Percentiles rank a stretch among this genome's conserved stretches.
Conservation (phyloP, 2,797 vertebrate species). For the Acanthopagrus latus region DNA sequence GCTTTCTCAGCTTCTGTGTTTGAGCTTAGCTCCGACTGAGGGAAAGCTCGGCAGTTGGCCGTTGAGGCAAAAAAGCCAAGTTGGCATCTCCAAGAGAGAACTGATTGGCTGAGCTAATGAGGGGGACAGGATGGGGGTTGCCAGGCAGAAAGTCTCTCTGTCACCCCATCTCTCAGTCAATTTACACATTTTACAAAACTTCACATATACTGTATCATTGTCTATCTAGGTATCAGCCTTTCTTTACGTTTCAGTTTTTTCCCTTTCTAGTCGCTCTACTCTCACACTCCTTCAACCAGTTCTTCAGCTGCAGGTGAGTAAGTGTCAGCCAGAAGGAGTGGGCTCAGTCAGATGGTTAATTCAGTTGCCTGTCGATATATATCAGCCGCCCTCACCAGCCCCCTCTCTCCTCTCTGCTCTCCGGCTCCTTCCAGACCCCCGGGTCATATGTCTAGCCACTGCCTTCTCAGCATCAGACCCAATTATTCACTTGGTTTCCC, state of each 20-base stretch:
- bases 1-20: constrained; percentile 59
- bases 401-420: not conserved
- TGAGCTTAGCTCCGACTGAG: constrained; percentile 47
- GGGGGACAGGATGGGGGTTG: constrained; percentile 24
- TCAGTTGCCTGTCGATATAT: not conserved
- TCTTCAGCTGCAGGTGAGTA: constrained; percentile 44
- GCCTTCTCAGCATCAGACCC: constrained; percentile 60
- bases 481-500: constrained; percentile 62
- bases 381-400: constrained; percentile 23
- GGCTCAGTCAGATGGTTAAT: constrained; percentile 48
- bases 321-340: constrained; percentile 6
- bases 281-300: not conserved
- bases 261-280: not conserved
- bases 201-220: not conserved
- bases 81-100: constrained; percentile 37
- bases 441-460: constrained; percentile 73
- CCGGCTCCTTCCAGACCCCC: constrained; percentile 44
- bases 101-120: constrained; percentile 62
- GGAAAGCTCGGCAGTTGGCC: constrained; percentile 41
- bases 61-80: constrained; percentile 36
- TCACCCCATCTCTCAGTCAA: constrained; percentile 2
- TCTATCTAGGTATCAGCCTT: not conserved
- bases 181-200: not conserved
- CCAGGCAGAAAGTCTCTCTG: constrained; percentile 39
- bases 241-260: constrained; percentile 6